Base-by-base conservation (phyloP, 1,140 invertebrate species). In the Danaus plexippus region DNA sequence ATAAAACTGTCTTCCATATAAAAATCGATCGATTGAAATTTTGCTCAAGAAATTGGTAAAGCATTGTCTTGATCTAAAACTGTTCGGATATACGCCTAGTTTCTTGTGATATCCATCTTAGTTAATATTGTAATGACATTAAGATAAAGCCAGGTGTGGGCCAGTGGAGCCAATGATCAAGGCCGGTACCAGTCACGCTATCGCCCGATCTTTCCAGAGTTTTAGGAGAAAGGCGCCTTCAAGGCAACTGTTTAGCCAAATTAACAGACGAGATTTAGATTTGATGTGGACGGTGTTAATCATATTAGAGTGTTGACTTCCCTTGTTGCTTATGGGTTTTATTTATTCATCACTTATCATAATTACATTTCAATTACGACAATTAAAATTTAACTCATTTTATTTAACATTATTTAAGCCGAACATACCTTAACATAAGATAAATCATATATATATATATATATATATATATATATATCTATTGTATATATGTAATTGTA, bases 191-290 rank as follows among this genome's bases (percentile, higher is more conserved):
- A 62, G 53, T 56, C 59, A 50, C 57, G 55, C 57, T 66, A 63
- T 62, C 68, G 51, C 11, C 32, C 46, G 44, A 64, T 63, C 55
- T 49, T 47, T 47, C 61, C 49, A 48, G 15, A 52, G 57, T 63
- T 66, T 72, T 67, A 61, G 72, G 66, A 75, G 72, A 68, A 68
- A 67, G 71, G 68, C 59, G 62, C 54, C 54, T 47, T 55, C 59
- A 61, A 62, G 63, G 63, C 55, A 54, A 61, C 22, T 32, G 63
- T 52, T 58, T 47, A 40, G 43, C 56, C 56, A 61, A 54, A 56
- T 56, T 52, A 56, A 43, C 48, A 42, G 47, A 53, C 41, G 18
- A 32, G 47, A 59, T 32, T 32, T 32, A 32, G 22, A 32, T 32
- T 32, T 32, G 22, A 32, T 32, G 7, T 3, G 22, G 22, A 6